Base-by-base conservation (phyloP, 2,797 vertebrate genomes). In the Mormyrops attenuatus region DNA sequence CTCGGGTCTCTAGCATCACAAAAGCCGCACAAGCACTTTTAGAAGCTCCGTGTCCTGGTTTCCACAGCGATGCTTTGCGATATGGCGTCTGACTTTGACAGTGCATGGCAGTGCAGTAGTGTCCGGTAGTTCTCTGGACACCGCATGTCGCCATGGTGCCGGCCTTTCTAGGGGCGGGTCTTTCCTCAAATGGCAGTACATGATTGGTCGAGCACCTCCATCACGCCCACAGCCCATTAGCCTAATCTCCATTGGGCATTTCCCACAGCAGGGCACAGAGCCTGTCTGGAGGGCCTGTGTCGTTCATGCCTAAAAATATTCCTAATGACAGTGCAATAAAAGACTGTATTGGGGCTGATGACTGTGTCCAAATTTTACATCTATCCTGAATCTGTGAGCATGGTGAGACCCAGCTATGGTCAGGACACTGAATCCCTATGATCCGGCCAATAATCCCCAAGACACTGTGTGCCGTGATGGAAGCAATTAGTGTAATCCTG, bases 401-500 rank as follows among this genome's bases (percentile, higher is more conserved):
- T 47, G 41, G 77, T n/a, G 20, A 44, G 77, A 82, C 77, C 20
- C 8, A 47, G 77, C 20, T 20, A 82, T 82, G 77, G 17, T 82
- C 44, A 11, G 41, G 77, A 44, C 41, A 47, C 20, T 47, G 77
- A 82, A 82, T 47, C 77, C 77, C 41, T 8, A 11, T 82, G 77
- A 82, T 47, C 6, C 20, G 8, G 20, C 41, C 41, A 47, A 47
- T 82, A 82, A 82, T 44, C 38, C 38, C 41, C 41, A n/a, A 47
- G 17, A 82, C 41, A 82, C 38, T 44, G 41, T 22, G 20, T 47
- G 77, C 77, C 8, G 6, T 44, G 20, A 44, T 82, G 41, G 77
- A 82, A 82, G 41, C 77, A 82, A 47, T 82, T 44, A 82, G 77
- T 82, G 38, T 82, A 44, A 82, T 22, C 38, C 77, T 82, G 77